Evolutionary conservation across 2,888 invertebrate genomes (phyloP).

Genomic region (Hermaeophaga mercurialis): DNA sequence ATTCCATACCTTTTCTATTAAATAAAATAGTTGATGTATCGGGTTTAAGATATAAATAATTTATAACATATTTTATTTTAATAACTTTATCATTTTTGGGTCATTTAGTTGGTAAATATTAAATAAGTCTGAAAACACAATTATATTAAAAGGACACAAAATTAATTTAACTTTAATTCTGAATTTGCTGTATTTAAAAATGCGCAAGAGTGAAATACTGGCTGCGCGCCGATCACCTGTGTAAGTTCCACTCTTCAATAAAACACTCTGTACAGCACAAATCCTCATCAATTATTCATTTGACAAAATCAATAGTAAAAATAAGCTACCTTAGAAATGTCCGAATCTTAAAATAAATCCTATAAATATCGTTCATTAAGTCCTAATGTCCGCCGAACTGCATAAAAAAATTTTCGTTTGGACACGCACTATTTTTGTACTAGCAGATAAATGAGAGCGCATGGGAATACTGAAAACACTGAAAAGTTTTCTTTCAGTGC

Average conservation of each 20-base stretch:
- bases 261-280: constrained; percentile 15
- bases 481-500: constrained; percentile 39
- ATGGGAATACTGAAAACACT: constrained; percentile 34
- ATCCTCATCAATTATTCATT: not conserved
- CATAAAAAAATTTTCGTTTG: not conserved
- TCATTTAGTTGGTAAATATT: too few species aligned
- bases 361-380: constrained; percentile 8
- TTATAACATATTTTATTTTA: too few species aligned
- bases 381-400: not conserved
- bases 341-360: constrained; percentile 14
- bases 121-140: too few species aligned
- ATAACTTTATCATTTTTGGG: too few species aligned
- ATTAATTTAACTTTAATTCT: too few species aligned
- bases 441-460: constrained; percentile 19
- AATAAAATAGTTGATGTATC: too few species aligned
- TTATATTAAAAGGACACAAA: too few species aligned
- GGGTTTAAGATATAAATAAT: too few species aligned
- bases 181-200: not conserved
- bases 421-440: constrained; percentile 32
- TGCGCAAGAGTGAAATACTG: not conserved
- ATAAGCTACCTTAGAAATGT: constrained; percentile 30
- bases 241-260: not conserved
- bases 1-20: too few species aligned
- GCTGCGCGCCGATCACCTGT: not conserved
- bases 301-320: constrained; percentile 28